Evolutionary conservation across 2,113 vertebrate genomes (phyloP).

Genomic region (Nerophis lumbriciformis): DNA sequence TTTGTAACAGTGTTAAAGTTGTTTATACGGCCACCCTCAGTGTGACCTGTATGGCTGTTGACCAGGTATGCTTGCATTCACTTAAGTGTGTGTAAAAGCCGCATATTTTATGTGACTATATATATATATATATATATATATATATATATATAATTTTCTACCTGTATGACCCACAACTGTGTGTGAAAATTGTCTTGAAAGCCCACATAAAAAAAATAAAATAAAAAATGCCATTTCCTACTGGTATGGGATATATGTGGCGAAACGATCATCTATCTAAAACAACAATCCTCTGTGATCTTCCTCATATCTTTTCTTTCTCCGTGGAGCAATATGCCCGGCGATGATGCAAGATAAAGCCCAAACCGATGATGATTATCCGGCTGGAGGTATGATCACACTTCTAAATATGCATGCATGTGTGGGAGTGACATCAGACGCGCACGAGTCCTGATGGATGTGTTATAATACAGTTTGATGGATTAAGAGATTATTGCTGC

Average conservation of each 20-base stretch:
- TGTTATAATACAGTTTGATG: conserved; percentile 47
- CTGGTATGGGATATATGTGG: conserved; percentile 28
- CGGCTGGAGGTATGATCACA: conserved; percentile 31
- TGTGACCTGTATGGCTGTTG: too few relatives aligned
- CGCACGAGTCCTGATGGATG: conserved; percentile 30
- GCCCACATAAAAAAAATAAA: not conserved
- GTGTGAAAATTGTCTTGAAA: conserved; percentile 8
- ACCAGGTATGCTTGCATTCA: too few relatives aligned
- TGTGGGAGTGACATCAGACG: conserved; percentile 10
- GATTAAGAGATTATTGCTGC: conserved; percentile 52
- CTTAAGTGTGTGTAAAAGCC: too few relatives aligned
- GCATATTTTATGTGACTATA: too few relatives aligned
- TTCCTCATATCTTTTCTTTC: conserved; percentile 31
- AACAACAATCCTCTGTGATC: conserved; percentile 14
- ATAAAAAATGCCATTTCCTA: conserved; percentile 34
- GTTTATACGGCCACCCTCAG: too few relatives aligned
- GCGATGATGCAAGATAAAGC: conserved; percentile 35
- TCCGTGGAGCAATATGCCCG: conserved; percentile 34
- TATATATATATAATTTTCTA: too few relatives aligned
- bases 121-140: too few relatives aligned
- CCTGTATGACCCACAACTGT: not conserved
- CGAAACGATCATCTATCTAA: conserved; percentile 40
- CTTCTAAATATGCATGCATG: conserved; percentile 21
- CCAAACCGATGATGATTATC: conserved; percentile 37
- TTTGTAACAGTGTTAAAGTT: too few relatives aligned